A percentile compares a stretch with the other conserved stretches of the same genome.
Conservation (phyloP, 1,140 invertebrate genomes). For the Solen grandis region DNA sequence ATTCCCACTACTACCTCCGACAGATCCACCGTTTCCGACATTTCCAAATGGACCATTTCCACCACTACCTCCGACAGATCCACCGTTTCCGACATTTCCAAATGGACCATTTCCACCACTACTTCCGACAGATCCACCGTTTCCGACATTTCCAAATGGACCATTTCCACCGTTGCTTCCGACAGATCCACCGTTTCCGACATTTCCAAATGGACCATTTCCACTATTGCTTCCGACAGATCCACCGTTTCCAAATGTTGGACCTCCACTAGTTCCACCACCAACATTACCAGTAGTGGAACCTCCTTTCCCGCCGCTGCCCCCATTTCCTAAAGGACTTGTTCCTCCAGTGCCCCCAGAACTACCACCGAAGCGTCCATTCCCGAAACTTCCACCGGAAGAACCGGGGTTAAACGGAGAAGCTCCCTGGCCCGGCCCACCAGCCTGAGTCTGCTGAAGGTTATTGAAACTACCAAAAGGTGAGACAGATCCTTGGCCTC, state of each 20-base stretch:
- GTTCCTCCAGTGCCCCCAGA: background rate
- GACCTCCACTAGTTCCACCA: background rate
- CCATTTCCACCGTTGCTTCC: background rate
- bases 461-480: constrained; percentile 28
- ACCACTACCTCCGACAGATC: too few relatives aligned
- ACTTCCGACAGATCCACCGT: too few relatives aligned
- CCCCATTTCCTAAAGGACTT: background rate
- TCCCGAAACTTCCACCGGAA: background rate
- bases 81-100: too few relatives aligned
- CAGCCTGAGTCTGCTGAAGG: constrained; percentile 14
- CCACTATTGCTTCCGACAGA: background rate
- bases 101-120: too few relatives aligned
- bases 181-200: background rate
- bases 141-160: too few relatives aligned
- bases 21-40: constrained; percentile 27
- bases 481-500: background rate
- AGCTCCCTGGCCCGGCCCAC: background rate
- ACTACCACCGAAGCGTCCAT: background rate
- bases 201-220: background rate
- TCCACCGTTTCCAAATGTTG: background rate
- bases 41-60: too few relatives aligned
- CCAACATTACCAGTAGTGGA: background rate
- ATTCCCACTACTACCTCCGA: too few relatives aligned
- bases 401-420: background rate
- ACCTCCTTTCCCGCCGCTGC: background rate